These are phyloP conservation scores for Ciconia maguari DNA, from an alignment of 2,113 vertebrate species.

Conservation along the genomic window DNA sequence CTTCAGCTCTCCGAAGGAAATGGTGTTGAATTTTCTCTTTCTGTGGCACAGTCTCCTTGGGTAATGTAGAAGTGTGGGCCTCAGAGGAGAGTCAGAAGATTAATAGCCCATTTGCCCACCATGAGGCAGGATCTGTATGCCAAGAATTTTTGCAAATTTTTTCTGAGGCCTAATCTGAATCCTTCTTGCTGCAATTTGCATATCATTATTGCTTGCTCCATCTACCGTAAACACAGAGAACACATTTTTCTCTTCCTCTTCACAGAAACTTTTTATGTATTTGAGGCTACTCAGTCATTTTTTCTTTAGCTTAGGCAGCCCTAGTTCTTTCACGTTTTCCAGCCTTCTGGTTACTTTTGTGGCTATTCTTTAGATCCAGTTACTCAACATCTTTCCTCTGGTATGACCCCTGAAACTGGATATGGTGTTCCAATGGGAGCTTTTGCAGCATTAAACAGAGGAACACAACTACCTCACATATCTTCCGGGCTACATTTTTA, in stretches of 20 bases:
- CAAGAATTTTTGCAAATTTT: not conserved
- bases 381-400: not conserved
- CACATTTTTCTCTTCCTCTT: not conserved
- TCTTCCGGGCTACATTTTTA: not conserved
- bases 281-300: not conserved
- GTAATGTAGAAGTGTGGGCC: not conserved
- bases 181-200: not conserved
- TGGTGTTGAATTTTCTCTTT: not conserved
- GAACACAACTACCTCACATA: accelerated
- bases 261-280: not conserved
- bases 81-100: not conserved
- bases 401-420: not conserved
- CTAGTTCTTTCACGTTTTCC: not conserved
- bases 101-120: not conserved
- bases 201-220: not conserved
- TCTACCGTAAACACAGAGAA: not conserved
- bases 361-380: not conserved
- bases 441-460: not conserved
- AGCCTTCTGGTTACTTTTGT: not conserved
- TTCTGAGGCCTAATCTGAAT: not conserved
- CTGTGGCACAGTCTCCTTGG: not conserved
- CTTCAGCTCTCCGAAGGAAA: not conserved
- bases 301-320: not conserved
- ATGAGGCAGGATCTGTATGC: not conserved
- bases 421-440: not conserved